phyloP scores from a whole-genome alignment of 1,140 invertebrate species.

The Magallana ariakensis region DNA sequence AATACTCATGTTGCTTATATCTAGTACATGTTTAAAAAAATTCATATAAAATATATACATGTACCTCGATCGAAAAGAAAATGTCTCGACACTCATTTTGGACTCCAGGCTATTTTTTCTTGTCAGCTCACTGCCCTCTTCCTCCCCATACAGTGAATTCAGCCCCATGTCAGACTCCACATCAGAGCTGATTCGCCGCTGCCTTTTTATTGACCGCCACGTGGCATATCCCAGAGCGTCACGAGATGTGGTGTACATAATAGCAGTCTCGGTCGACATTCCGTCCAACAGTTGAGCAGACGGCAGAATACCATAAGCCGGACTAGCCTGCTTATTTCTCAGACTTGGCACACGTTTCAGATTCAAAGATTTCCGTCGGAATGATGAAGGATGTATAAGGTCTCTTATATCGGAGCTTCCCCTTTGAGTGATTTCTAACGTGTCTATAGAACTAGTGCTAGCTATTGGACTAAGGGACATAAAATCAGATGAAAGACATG shows the following conservation, averaged over 20 bases:
- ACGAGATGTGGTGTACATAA: constrained; percentile 73
- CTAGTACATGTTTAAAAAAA: background rate
- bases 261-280: constrained; percentile 60
- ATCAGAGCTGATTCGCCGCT: constrained; percentile 79
- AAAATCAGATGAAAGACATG: constrained; percentile 54
- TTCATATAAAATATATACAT: background rate
- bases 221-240: constrained; percentile 89
- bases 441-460: constrained; percentile 64
- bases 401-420: constrained; percentile 61
- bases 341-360: constrained; percentile 75
- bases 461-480: constrained; percentile 70
- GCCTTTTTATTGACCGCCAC: constrained; percentile 86
- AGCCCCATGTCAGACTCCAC: constrained; percentile 70
- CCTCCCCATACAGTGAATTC: constrained; percentile 60
- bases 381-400: constrained; percentile 72
- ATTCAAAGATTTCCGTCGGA: constrained; percentile 71
- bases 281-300: constrained; percentile 54
- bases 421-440: constrained; percentile 50
- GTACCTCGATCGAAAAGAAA: constrained; percentile 42
- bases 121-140: constrained; percentile 44
- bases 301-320: constrained; percentile 60
- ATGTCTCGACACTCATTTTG: constrained; percentile 50
- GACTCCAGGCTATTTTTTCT: constrained; percentile 64
- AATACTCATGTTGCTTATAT: too few relatives aligned
- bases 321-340: constrained; percentile 61